These are phyloP conservation scores for Spea multiplicata DNA, from an alignment of 2,113 vertebrate genomes.

Conservation along the genomic window DNA sequence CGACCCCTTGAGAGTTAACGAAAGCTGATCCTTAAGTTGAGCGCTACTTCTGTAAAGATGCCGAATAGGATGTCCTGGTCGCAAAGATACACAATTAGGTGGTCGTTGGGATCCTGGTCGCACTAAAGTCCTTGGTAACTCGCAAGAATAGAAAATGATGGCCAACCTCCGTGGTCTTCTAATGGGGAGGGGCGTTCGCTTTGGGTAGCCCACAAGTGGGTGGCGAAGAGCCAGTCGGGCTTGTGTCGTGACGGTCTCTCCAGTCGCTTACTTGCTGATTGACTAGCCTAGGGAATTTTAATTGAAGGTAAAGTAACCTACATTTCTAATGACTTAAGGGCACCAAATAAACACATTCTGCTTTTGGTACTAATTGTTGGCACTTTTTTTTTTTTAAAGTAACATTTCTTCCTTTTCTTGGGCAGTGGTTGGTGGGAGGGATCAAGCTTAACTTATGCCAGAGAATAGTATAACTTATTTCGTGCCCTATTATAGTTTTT, in stretches of 20 bases:
- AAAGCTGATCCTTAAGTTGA: conserved; percentile 84
- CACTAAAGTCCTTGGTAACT: conserved; percentile 85
- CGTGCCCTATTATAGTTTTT: conserved; percentile 70
- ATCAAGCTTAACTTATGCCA: conserved; percentile 50
- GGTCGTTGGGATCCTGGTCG: conserved; percentile 82
- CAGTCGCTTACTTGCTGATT: conserved; percentile 80
- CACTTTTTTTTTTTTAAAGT: not conserved
- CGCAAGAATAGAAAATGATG: conserved; percentile 93
- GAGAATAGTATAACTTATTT: conserved; percentile 70
- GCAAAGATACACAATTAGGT: conserved; percentile 75
- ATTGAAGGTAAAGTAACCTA: conserved; percentile 83
- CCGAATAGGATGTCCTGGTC: conserved; percentile 80
- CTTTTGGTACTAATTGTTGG: conserved; percentile 24
- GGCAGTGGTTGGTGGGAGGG: conserved; percentile 50
- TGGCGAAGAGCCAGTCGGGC: conserved; percentile 88
- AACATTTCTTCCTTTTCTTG: conserved; percentile 57
- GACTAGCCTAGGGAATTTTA: conserved; percentile 83
- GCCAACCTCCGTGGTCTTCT: conserved; percentile 82
- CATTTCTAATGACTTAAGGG: conserved; percentile 77
- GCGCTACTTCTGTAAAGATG: conserved; percentile 80
- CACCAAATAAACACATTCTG: conserved; percentile 71
- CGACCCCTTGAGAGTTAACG: conserved; percentile 77
- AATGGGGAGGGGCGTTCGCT: conserved; percentile 82
- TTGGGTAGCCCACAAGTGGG: conserved; percentile 81
- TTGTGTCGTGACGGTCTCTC: conserved; percentile 81